phyloP scores from a whole-genome alignment of 2,888 invertebrate genomes.

The Ochropleura leucogaster region DNA sequence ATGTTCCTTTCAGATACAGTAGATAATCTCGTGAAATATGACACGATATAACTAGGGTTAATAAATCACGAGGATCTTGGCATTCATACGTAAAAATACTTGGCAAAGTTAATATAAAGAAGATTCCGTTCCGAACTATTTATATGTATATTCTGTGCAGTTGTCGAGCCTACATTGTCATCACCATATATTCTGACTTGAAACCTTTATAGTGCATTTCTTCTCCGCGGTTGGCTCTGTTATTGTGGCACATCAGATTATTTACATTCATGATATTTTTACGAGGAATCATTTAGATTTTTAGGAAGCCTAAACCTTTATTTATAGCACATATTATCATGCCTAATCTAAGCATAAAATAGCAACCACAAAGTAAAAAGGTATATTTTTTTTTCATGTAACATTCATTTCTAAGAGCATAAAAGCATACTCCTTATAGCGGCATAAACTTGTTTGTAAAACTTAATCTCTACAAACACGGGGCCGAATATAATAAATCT shows the following conservation, averaged over 20 bases:
- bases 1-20: conserved; percentile 21
- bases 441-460: background rate
- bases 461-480: background rate
- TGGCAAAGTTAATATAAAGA: conserved; percentile 56
- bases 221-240: conserved; percentile 30
- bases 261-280: conserved; percentile 54
- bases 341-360: background rate
- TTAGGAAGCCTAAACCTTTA: conserved; percentile 13
- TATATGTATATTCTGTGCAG: conserved; percentile 47
- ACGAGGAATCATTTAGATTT: conserved; percentile 34
- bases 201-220: conserved; percentile 32
- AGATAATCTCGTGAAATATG: conserved; percentile 50
- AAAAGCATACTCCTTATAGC: background rate
- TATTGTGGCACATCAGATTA: conserved; percentile 41
- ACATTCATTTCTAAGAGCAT: background rate
- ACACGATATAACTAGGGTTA: conserved; percentile 51
- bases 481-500: background rate
- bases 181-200: conserved; percentile 61
- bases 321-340: conserved; percentile 25
- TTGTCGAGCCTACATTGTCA: conserved; percentile 44
- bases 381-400: background rate
- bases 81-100: conserved; percentile 57
- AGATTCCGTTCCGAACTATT: conserved; percentile 45
- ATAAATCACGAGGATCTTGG: conserved; percentile 61
- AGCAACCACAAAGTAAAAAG: background rate